Evolutionary conservation across 1,140 invertebrate genomes (phyloP).

Genomic region (Subanguina moxae): DNA sequence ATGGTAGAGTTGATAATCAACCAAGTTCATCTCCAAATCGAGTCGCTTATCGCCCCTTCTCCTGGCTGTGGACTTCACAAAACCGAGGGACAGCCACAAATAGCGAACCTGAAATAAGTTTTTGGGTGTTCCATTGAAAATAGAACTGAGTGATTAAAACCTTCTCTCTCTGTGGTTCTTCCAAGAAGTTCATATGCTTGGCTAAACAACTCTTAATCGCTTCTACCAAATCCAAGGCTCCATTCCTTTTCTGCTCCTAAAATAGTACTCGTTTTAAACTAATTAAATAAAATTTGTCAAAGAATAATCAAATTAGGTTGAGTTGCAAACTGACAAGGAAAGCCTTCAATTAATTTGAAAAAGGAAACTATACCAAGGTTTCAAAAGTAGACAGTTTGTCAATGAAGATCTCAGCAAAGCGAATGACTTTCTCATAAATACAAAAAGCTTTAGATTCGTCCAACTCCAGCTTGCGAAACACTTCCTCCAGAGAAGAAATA

Average conservation of each 20-base stretch:
- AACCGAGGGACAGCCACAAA: slow-evolving; percentile 50
- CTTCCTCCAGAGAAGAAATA: slow-evolving; percentile 43
- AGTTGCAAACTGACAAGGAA: too few species aligned
- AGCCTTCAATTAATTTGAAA: too few species aligned
- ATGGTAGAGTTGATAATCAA: slow-evolving; percentile 55
- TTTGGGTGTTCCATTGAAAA: too few species aligned
- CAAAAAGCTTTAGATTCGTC: slow-evolving; percentile 57
- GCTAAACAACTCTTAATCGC: slow-evolving; percentile 48
- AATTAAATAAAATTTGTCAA: too few species aligned
- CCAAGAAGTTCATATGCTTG: slow-evolving; percentile 50
- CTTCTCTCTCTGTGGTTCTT: slow-evolving; percentile 53
- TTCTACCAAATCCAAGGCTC: slow-evolving; percentile 47
- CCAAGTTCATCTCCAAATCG: slow-evolving; percentile 52
- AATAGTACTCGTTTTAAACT: too few species aligned
- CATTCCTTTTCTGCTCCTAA: slow-evolving; percentile 34
- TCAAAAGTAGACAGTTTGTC: slow-evolving; percentile 15
- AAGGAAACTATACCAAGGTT: background rate
- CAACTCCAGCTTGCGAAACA: slow-evolving; percentile 51
- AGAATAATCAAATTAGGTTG: too few species aligned
- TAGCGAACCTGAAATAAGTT: slow-evolving; percentile 44
- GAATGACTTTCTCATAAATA: slow-evolving; percentile 44
- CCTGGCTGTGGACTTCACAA: slow-evolving; percentile 30
- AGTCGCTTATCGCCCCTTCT: slow-evolving; percentile 42
- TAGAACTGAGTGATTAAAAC: background rate
- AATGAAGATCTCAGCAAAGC: slow-evolving; percentile 46